phyloP scores from a whole-genome alignment of 2,888 invertebrate genomes.

The Perdita meconis region DNA sequence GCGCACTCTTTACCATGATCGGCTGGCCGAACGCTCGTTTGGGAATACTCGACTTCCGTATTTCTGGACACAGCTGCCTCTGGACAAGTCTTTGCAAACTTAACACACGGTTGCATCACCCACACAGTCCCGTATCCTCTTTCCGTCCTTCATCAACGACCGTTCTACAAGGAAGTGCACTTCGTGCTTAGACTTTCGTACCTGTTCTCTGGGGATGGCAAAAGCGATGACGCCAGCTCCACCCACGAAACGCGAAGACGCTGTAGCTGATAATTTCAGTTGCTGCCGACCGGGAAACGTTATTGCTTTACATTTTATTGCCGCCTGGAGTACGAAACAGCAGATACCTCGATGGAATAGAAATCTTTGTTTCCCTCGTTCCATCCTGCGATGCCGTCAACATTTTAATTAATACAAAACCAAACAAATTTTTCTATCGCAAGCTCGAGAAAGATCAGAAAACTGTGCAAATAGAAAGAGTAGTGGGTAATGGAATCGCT shows the following conservation, averaged over 20 bases:
- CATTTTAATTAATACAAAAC: no score
- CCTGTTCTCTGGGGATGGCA: conserved; percentile 48
- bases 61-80: conserved; percentile 57
- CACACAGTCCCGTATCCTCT: conserved; percentile 43
- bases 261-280: conserved; percentile 36
- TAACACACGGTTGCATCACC: conserved; percentile 34
- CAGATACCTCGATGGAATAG: conserved; percentile 5
- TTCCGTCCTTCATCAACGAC: conserved; percentile 59
- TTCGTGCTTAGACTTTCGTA: conserved; percentile 72
- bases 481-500: no score
- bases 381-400: no score
- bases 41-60: conserved; percentile 50
- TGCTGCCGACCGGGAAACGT: conserved; percentile 5
- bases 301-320: conserved; percentile 27
- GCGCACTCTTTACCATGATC: background rate
- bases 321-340: background rate
- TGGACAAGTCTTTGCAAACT: conserved; percentile 30
- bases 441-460: no score
- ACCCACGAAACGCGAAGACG: conserved; percentile 9
- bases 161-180: conserved; percentile 77
- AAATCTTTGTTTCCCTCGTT: no score
- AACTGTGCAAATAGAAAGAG: no score
- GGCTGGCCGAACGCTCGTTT: conserved; percentile 31
- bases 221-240: conserved; percentile 17
- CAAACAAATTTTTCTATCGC: no score